Conservation (phyloP, 1,140 invertebrate genomes). For the Zaprionus ghesquierei region DNA sequence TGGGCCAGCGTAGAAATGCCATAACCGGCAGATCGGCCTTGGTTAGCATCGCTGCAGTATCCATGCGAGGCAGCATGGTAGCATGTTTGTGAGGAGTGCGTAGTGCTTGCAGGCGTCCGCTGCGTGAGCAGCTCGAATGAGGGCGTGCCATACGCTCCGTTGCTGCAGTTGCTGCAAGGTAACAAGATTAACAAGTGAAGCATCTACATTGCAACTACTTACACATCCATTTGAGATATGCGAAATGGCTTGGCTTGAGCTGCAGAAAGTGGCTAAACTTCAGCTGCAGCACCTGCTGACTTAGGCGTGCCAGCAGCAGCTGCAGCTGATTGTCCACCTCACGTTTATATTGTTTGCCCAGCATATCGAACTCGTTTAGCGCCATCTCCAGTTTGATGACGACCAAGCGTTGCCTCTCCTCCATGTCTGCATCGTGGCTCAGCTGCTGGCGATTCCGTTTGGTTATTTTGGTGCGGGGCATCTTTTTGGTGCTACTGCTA, state of each 20-base stretch:
- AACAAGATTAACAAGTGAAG: not conserved
- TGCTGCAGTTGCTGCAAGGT: not conserved
- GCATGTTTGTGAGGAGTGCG: conserved; percentile 21
- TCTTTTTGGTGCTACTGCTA: conserved; percentile 16
- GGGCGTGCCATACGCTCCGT: conserved; percentile 11
- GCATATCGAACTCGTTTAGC: conserved; percentile 44
- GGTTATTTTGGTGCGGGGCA: conserved; percentile 56
- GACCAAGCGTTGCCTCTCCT: conserved; percentile 52
- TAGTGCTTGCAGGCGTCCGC: not conserved
- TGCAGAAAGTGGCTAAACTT: conserved; percentile 48
- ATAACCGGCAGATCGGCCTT: conserved; percentile 70
- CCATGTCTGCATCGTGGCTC: conserved; percentile 28
- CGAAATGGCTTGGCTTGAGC: conserved; percentile 13
- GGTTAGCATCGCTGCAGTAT: not conserved
- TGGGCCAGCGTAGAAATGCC: conserved; percentile 84
- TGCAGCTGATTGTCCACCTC: conserved; percentile 44
- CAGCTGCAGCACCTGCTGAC: conserved; percentile 41
- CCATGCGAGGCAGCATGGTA: not conserved
- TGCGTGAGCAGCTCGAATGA: conserved; percentile 5
- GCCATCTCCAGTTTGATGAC: conserved; percentile 46
- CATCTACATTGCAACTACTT: not conserved
- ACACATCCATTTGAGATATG: conserved; percentile 13
- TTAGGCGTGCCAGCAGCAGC: conserved; percentile 22
- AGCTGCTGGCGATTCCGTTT: conserved; percentile 26
- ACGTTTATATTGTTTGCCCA: conserved; percentile 18